Evolutionary conservation across 2,113 vertebrate genomes (phyloP), one percentile per base, ranked within the genome.

Genomic region (Rattus rattus): DNA sequence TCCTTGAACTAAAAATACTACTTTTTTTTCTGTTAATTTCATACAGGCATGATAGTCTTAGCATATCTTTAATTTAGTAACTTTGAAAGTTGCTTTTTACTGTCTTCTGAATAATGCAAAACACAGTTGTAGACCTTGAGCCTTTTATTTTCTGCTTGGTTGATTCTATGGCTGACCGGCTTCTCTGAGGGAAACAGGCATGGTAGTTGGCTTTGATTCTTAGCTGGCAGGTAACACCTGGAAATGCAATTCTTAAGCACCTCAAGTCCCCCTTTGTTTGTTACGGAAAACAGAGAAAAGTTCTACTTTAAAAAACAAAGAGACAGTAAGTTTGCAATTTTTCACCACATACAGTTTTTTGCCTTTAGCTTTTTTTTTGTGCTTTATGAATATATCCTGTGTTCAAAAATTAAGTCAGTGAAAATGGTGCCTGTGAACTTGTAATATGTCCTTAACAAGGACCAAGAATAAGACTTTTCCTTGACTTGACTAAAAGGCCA

Each of bases 331-430:
- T 63, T 49, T 52, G 65, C 80, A 49, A 88, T 47, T 65, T 77
- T 90, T 67, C 1, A 17, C 5, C 8, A 16, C 28, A 36, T 0
- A 52, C 72, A 28, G 63, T 91, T 88, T 69, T 61, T 7, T 79
- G 59, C 8, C 69, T 83, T 94, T 77, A 54, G 16, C 5, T 49
- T 72, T 91, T 72, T 91, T 39, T 93, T 80, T 80, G 22, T 85
- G 26, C 13, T 94, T 95, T 96, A 52, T 73, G 56, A 94, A 79
- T 92, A 52, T 39, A n/a, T 75, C 16, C n/a, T 88, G 20, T 67
- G 14, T 75, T 84, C 16, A 73, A 73, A 52, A 83, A 52, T 92
- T 73, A 69, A 73, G 39, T 52, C 92, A 76, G 16, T 92, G 14
- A 43, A 90, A 56, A 77, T 59, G 36, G 47, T 59, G 36, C 52